Evolutionary conservation across 2,113 vertebrate genomes (phyloP).

Genomic region (Tragelaphus buxtoni): DNA sequence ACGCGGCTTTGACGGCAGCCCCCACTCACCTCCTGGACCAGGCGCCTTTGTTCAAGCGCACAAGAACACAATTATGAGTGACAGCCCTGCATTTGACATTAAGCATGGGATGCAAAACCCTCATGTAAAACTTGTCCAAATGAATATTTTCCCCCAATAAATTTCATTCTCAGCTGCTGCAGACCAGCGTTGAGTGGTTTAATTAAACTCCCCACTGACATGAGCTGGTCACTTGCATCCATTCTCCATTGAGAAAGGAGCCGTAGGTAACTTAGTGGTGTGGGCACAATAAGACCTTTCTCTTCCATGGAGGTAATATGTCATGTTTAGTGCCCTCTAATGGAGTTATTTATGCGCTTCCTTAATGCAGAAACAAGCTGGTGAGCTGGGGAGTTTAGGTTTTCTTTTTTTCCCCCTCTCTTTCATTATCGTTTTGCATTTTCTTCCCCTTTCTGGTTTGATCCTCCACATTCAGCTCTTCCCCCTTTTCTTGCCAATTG

Average conservation of each 20-base stretch:
- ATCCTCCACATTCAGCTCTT: background rate
- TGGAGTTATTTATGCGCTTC: conserved; percentile 15
- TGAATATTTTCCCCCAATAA: conserved; percentile 51
- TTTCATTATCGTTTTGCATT: conserved; percentile 43
- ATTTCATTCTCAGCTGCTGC: conserved; percentile 55
- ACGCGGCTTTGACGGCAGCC: background rate
- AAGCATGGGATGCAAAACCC: conserved; percentile 43
- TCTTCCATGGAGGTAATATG: conserved; percentile 4
- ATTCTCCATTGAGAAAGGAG: conserved; percentile 54
- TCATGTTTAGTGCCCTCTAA: conserved; percentile 30
- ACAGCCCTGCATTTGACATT: conserved; percentile 46
- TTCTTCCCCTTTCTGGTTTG: conserved; percentile 42
- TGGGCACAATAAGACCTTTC: conserved; percentile 57
- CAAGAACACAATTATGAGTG: conserved; percentile 57
- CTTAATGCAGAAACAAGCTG: conserved; percentile 33
- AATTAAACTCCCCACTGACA: conserved; percentile 59
- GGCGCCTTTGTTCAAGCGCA: conserved; percentile 1
- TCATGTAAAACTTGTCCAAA: conserved; percentile 27
- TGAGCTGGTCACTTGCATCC: conserved; percentile 20
- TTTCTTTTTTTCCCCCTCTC: background rate
- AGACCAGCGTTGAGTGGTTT: background rate
- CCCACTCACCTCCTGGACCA: background rate
- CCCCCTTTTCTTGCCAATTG: conserved; percentile 45
- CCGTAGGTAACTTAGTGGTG: conserved; percentile 25
- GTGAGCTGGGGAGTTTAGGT: background rate